Evolutionary conservation across 2,113 vertebrate species (phyloP).

Genomic region (Ondatra zibethicus): DNA sequence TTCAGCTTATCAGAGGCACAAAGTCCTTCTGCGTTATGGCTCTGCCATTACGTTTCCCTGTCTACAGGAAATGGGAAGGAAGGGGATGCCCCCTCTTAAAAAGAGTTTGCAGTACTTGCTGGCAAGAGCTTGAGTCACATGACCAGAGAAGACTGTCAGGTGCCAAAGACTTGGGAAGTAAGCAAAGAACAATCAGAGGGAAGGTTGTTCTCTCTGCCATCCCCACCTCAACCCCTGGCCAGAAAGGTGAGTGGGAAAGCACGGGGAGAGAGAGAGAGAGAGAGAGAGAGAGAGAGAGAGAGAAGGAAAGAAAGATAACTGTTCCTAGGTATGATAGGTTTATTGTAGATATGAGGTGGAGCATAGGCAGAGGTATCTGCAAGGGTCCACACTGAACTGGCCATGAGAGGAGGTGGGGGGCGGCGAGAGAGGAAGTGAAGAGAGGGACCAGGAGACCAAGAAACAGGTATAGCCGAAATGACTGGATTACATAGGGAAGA

Average conservation of each 20-base stretch:
- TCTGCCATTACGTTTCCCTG: not conserved
- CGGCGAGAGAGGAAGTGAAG: not conserved
- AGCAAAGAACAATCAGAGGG: too few relatives aligned
- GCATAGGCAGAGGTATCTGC: not conserved
- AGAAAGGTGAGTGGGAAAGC: not conserved
- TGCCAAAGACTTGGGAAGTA: not conserved
- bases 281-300: too few relatives aligned
- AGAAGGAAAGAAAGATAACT: not conserved
- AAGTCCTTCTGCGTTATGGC: not conserved
- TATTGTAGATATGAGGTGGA: not conserved
- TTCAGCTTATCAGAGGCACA: not conserved
- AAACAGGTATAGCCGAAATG: not conserved
- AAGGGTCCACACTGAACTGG: not conserved
- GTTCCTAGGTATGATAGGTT: not conserved
- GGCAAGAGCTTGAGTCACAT: not conserved
- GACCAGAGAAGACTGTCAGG: not conserved
- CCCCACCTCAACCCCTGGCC: too few relatives aligned
- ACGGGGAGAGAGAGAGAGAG: too few relatives aligned
- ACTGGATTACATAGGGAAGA: not conserved
- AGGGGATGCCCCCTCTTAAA: not conserved
- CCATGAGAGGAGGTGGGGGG: too few relatives aligned
- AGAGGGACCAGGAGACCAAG: not conserved
- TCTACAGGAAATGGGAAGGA: not conserved
- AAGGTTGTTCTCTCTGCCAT: not conserved
- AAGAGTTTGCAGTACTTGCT: not conserved